phyloP scores from a whole-genome alignment of 2,113 vertebrate genomes.

The Semnopithecus entellus region DNA sequence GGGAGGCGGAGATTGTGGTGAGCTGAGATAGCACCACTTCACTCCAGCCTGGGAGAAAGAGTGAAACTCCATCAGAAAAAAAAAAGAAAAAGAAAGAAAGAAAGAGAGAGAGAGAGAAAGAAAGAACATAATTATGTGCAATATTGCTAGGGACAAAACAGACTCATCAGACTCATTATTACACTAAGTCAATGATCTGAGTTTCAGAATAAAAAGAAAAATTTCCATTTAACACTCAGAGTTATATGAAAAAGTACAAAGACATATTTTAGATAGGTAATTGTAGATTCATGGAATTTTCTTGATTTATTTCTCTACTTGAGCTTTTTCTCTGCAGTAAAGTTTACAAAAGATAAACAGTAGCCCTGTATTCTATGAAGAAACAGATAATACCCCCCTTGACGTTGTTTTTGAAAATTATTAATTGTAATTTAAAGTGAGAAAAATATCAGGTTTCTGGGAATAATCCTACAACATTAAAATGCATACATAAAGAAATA shows the following conservation, averaged over 20 bases:
- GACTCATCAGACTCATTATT: background rate
- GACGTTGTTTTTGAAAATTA: background rate
- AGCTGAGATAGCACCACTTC: fast-evolving
- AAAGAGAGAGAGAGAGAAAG: no score
- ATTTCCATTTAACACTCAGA: background rate
- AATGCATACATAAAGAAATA: background rate
- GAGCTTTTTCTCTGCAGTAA: background rate
- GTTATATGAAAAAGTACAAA: background rate
- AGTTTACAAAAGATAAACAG: background rate
- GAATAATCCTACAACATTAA: background rate
- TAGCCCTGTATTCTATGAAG: background rate
- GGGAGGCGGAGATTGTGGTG: no score
- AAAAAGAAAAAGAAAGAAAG: no score
- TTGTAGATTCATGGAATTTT: background rate
- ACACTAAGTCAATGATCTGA: background rate
- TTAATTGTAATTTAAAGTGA: constrained; percentile 37
- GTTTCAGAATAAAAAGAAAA: background rate
- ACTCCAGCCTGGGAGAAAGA: no score
- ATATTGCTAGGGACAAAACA: background rate
- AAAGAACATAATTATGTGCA: background rate
- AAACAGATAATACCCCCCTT: background rate
- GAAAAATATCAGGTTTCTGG: background rate
- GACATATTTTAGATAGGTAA: background rate
- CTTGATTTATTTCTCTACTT: background rate
- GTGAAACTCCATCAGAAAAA: no score